phyloP scores from a whole-genome alignment of 2,113 vertebrate species.

The Propithecus coquereli region DNA sequence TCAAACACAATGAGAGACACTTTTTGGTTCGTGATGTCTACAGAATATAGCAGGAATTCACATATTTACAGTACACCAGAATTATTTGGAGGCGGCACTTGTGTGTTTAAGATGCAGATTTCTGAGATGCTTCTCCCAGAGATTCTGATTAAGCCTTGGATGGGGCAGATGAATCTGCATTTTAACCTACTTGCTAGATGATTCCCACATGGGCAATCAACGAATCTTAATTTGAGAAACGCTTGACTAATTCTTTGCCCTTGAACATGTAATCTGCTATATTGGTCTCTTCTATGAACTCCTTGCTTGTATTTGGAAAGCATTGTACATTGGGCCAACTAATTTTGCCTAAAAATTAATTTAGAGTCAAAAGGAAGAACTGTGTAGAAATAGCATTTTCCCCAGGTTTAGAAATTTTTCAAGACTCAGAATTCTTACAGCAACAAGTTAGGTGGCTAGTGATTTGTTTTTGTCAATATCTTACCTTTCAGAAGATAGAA shows the following conservation, averaged over 20 bases:
- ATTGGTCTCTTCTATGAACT: background rate
- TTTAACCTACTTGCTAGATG: background rate
- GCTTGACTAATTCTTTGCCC: background rate
- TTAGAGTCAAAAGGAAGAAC: background rate
- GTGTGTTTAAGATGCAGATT: background rate
- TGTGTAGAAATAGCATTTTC: background rate
- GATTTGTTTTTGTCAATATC: background rate
- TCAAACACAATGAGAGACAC: background rate
- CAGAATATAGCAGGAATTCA: background rate
- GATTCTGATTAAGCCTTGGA: background rate
- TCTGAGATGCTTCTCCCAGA: background rate
- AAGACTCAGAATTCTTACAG: background rate
- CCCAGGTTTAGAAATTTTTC: background rate
- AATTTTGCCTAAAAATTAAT: background rate
- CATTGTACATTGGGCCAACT: background rate
- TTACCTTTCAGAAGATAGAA: background rate
- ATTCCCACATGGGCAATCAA: background rate
- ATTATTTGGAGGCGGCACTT: background rate
- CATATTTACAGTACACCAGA: background rate
- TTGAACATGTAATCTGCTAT: background rate
- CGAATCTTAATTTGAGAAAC: background rate
- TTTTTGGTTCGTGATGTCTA: background rate
- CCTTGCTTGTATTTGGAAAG: background rate
- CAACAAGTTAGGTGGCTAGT: background rate
- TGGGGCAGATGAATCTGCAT: background rate